These are phyloP conservation scores for Dolichopus griseipennis DNA, from an alignment of 2,888 invertebrate genomes.

Conservation along the genomic window DNA sequence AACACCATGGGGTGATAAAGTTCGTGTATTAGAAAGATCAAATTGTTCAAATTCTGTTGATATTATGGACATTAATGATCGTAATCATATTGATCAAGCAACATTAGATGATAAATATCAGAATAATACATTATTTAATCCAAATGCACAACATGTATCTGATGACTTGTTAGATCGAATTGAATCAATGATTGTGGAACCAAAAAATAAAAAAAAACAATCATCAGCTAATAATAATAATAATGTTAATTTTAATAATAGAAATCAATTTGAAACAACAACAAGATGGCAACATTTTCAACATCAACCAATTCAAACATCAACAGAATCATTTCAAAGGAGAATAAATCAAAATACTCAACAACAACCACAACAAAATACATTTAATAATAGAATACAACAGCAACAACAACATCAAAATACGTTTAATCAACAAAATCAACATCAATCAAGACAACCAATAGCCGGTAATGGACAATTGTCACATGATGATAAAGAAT, in stretches of 20 bases:
- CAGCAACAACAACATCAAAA: not conserved
- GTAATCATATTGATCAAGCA: slow-evolving; percentile 26
- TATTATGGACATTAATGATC: slow-evolving; percentile 17
- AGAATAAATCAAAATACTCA: slow-evolving; percentile 7
- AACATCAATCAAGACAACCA: too few relatives aligned
- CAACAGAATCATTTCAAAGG: not conserved
- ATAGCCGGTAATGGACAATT: too few relatives aligned
- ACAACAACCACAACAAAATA: slow-evolving; percentile 7
- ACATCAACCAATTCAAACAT: slow-evolving; percentile 12
- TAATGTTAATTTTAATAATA: slow-evolving; percentile 12
- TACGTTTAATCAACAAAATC: too few relatives aligned
- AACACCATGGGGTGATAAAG: slow-evolving; percentile 49
- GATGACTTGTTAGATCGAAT: slow-evolving; percentile 7
- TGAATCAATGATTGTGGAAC: slow-evolving; percentile 11
- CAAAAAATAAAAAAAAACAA: slow-evolving; percentile 10
- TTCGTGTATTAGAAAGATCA: slow-evolving; percentile 54
- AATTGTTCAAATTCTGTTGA: slow-evolving; percentile 50
- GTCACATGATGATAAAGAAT: not conserved
- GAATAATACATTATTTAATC: slow-evolving; percentile 36
- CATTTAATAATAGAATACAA: not conserved
- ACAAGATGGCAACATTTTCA: slow-evolving; percentile 9
- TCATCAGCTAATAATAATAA: slow-evolving; percentile 17
- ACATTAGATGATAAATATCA: slow-evolving; percentile 33
- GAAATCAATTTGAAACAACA: too few relatives aligned
- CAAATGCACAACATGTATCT: slow-evolving; percentile 18